These are phyloP conservation scores for Australoheros facetus DNA, from an alignment of 2,797 vertebrate genomes.

Conservation along the genomic window DNA sequence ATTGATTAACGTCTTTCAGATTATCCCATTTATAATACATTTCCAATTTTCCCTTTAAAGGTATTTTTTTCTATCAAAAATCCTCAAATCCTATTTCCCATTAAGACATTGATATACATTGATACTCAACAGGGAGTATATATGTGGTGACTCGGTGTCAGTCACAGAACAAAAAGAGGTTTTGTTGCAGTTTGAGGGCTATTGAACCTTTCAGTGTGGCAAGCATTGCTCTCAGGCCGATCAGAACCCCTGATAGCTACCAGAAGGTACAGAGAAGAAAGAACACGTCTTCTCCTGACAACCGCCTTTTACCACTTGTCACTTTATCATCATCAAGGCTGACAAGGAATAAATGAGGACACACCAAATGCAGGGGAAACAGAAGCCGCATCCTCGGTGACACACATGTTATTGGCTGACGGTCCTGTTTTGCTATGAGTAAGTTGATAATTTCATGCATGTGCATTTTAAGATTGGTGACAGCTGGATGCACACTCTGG, in stretches of 20 bases:
- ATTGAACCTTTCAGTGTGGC: constrained; percentile 62
- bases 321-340: constrained; percentile 72
- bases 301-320: constrained; percentile 46
- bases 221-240: constrained; percentile 55
- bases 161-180: constrained; percentile 55
- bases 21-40: constrained; percentile 10
- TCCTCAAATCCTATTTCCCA: constrained; percentile 22
- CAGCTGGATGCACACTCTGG: constrained; percentile 30
- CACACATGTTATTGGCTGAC: constrained; percentile 38
- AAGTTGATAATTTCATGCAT: constrained; percentile 43
- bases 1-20: constrained; percentile 22
- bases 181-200: constrained; percentile 49
- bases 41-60: constrained; percentile 4
- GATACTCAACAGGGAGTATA: constrained; percentile 17
- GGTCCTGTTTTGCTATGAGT: constrained; percentile 41
- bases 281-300: constrained; percentile 56
- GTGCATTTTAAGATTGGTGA: constrained; percentile 52
- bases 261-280: constrained; percentile 60
- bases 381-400: constrained; percentile 31
- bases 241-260: constrained; percentile 64
- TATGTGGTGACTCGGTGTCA: constrained; percentile 43
- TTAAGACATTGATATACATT: constrained; percentile 29
- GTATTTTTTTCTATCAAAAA: constrained; percentile 11
- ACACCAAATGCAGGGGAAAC: constrained; percentile 33
- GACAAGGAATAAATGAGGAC: constrained; percentile 71